Evolutionary conservation across 2,888 invertebrate species (phyloP).

Genomic region (Epinotia bilunana): DNA sequence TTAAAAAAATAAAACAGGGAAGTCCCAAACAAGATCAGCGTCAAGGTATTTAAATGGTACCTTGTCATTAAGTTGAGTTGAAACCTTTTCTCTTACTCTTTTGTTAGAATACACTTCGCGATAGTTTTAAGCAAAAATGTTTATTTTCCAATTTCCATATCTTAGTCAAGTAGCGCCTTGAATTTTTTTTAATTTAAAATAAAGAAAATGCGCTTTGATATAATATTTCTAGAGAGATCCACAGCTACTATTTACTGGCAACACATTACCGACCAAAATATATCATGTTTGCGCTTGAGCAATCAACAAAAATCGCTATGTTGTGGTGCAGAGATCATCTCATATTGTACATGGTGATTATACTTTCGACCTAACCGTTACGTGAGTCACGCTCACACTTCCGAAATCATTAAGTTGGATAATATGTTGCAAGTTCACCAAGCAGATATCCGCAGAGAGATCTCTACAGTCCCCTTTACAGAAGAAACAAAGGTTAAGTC

Average conservation of each 20-base stretch:
- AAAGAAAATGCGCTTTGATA: too few species aligned
- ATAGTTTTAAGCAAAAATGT: too few species aligned
- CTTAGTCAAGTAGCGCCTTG: too few species aligned
- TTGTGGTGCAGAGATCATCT: not conserved
- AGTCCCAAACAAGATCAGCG: not conserved
- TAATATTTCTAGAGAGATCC: too few species aligned
- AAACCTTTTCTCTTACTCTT: too few species aligned
- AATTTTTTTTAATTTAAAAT: too few species aligned
- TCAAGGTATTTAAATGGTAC: not conserved
- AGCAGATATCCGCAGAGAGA: slow-evolving; percentile 4
- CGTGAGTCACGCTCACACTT: not conserved
- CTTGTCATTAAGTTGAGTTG: too few species aligned
- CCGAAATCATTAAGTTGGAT: not conserved
- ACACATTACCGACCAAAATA: too few species aligned
- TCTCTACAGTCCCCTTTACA: not conserved
- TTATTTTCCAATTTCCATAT: too few species aligned
- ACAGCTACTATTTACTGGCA: too few species aligned
- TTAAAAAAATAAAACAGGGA: too few species aligned
- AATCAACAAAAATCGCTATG: not conserved
- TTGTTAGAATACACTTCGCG: too few species aligned
- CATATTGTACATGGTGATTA: not conserved
- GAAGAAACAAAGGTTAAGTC: slow-evolving; percentile 12
- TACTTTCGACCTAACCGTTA: not conserved
- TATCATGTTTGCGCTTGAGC: not conserved
- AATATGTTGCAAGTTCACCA: not conserved